phyloP scores from a whole-genome alignment of 2,797 vertebrate species.

The Sparidentex hasta region DNA sequence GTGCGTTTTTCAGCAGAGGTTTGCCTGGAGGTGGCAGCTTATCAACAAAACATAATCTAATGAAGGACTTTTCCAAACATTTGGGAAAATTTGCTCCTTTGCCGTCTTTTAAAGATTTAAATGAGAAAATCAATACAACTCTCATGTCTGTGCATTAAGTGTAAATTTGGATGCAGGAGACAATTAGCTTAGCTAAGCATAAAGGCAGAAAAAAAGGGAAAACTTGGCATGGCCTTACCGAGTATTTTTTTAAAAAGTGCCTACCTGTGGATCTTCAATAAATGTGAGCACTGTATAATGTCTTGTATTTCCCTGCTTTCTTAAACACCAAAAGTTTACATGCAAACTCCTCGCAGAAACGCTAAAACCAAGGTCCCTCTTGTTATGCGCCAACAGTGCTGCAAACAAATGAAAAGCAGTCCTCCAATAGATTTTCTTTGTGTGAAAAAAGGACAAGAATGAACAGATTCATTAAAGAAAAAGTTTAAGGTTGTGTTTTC shows the following conservation, averaged over 20 bases:
- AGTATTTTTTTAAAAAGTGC: too few relatives aligned
- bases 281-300: neutral
- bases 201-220: neutral
- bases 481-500: slow-evolving; percentile 13
- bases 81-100: neutral
- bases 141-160: too few relatives aligned
- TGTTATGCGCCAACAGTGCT: neutral
- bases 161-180: too few relatives aligned
- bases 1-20: too few relatives aligned
- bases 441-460: slow-evolving; percentile 5
- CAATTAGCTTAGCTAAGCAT: neutral
- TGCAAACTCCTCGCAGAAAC: neutral
- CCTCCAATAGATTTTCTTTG: neutral
- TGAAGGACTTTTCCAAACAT: neutral
- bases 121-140: neutral
- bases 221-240: too few relatives aligned
- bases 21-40: too few relatives aligned
- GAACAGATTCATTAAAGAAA: slow-evolving; percentile 14
- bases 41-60: neutral
- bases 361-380: neutral
- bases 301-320: neutral
- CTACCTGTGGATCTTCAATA: neutral
- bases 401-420: neutral
- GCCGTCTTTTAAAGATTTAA: neutral
- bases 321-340: neutral